Conservation (phyloP, 2,888 invertebrate genomes). For the Rhagonycha lutea region DNA sequence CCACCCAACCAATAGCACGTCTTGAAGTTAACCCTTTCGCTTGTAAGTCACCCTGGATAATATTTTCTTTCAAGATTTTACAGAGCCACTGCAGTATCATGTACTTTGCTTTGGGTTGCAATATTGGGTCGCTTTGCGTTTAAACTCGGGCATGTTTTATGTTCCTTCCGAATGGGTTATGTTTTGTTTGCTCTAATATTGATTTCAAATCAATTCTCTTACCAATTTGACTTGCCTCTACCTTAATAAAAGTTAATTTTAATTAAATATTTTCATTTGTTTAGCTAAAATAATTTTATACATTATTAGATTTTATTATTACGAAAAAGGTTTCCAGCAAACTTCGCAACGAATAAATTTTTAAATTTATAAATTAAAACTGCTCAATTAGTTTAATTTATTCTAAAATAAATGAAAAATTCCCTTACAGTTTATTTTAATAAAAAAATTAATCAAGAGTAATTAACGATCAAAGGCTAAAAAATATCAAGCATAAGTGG, state of each 20-base stretch:
- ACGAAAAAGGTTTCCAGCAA: not conserved
- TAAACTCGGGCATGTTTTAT: conserved; percentile 41
- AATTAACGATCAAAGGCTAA: not conserved
- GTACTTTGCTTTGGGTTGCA: conserved; percentile 46
- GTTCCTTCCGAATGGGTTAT: conserved; percentile 42
- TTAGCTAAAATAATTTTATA: not conserved
- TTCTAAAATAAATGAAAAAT: not conserved
- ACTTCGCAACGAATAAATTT: not conserved
- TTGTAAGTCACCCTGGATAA: conserved; percentile 30
- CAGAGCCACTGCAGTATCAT: conserved; percentile 45
- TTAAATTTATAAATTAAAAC: not conserved
- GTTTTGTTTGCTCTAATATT: conserved; percentile 41
- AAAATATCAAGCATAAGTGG: conserved; percentile 1
- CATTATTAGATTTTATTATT: not conserved
- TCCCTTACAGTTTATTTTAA: not conserved
- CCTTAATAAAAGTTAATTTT: not conserved
- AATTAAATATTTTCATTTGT: not conserved
- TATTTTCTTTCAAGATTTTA: conserved; percentile 29
- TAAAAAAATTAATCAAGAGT: not conserved
- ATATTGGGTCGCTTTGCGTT: conserved; percentile 42
- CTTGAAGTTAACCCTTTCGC: conserved; percentile 53
- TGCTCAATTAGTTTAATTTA: not conserved
- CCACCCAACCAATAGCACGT: conserved; percentile 56
- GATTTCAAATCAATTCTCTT: conserved; percentile 19
- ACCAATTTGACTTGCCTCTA: conserved; percentile 9